Evolutionary conservation across 1,140 invertebrate species (phyloP).

Genomic region (Onthophagus taurus): DNA sequence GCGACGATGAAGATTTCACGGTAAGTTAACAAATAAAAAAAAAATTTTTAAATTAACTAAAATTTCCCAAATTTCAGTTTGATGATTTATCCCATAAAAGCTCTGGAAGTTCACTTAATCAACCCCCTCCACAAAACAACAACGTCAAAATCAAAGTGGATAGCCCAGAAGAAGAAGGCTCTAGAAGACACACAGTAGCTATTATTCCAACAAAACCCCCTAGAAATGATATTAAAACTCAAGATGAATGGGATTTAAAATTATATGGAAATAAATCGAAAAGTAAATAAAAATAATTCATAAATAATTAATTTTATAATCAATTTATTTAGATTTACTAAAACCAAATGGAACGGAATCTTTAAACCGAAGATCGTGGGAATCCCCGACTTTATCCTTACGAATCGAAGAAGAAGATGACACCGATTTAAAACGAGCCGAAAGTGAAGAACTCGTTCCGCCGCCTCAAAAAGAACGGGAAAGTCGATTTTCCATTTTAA

Average conservation of each 20-base stretch:
- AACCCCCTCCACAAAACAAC: conserved; percentile 26
- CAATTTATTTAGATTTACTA: conserved; percentile 22
- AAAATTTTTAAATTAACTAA: conserved; percentile 2
- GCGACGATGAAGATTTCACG: conserved; percentile 79
- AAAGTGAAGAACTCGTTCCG: conserved; percentile 22
- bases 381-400: conserved; percentile 33
- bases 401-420: conserved; percentile 35
- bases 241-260: conserved; percentile 76
- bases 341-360: conserved; percentile 28
- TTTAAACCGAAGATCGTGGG: conserved; percentile 34
- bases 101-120: conserved; percentile 71
- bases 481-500: conserved; percentile 41
- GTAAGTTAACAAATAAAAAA: conserved; percentile 34
- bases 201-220: conserved; percentile 34
- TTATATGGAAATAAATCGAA: conserved; percentile 53
- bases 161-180: conserved; percentile 31
- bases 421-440: conserved; percentile 16
- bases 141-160: conserved; percentile 38
- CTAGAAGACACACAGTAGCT: conserved; percentile 16
- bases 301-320: conserved; percentile 1
- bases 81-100: conserved; percentile 83
- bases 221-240: conserved; percentile 42
- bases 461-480: conserved; percentile 35
- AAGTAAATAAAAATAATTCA: conserved; percentile 20
- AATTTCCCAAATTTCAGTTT: conserved; percentile 43